Evolutionary conservation across 2,888 invertebrate species (phyloP).

Genomic region (Rosalia funebris): DNA sequence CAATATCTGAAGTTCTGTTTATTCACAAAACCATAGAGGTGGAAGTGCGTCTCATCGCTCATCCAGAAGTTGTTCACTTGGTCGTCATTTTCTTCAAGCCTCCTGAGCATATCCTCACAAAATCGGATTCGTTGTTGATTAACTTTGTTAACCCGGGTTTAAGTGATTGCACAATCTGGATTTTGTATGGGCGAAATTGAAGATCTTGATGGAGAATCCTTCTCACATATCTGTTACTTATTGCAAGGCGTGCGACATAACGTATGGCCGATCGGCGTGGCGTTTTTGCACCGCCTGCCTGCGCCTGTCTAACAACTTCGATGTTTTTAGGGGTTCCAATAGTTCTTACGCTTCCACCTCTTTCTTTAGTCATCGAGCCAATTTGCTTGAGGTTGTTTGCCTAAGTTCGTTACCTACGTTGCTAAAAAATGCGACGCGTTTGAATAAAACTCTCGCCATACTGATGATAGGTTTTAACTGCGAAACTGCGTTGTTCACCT

Average conservation of each 20-base stretch:
- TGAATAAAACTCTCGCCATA: background rate
- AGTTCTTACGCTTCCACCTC: too few relatives aligned
- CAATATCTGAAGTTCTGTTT: constrained; percentile 33
- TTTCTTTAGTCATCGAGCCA: background rate
- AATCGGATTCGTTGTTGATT: background rate
- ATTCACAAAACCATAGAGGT: constrained; percentile 32
- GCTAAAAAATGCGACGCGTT: background rate
- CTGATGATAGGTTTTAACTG: background rate
- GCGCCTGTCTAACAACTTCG: too few relatives aligned
- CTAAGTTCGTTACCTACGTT: background rate
- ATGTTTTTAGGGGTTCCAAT: too few relatives aligned
- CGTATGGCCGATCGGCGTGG: background rate
- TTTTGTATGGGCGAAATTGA: too few relatives aligned
- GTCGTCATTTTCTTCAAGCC: background rate
- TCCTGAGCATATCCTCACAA: background rate
- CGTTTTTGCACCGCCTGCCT: too few relatives aligned
- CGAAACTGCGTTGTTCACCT: background rate
- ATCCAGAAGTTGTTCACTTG: background rate
- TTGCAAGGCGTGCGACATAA: background rate
- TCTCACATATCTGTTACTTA: background rate
- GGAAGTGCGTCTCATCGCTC: constrained; percentile 26
- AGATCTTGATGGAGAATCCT: background rate
- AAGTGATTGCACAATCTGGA: background rate
- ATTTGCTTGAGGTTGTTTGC: background rate
- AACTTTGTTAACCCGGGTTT: background rate